These are phyloP conservation scores for Anableps anableps DNA, from an alignment of 2,797 vertebrate genomes.

Conservation along the genomic window DNA sequence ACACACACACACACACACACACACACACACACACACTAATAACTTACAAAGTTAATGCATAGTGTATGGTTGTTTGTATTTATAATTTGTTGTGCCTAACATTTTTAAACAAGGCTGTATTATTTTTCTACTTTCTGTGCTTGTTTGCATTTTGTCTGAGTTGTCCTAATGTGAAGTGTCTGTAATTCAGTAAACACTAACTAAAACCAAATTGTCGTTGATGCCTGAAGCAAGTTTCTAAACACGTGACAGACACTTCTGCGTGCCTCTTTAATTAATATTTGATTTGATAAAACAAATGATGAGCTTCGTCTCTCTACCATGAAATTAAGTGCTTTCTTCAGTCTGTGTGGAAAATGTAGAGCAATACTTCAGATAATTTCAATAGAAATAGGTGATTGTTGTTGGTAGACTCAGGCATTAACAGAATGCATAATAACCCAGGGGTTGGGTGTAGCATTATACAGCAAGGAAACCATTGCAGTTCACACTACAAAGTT, in stretches of 20 bases:
- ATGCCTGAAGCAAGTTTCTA: conserved; percentile 45
- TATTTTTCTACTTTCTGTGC: conserved; percentile 21
- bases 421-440: conserved; percentile 23
- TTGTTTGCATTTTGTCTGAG: conserved; percentile 15
- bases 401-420: conserved; percentile 16
- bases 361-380: conserved; percentile 39
- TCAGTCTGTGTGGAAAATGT: conserved; percentile 33
- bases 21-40: background rate
- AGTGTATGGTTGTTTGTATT: background rate
- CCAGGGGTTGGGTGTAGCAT: conserved; percentile 45
- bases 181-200: conserved; percentile 32
- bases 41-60: background rate
- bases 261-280: conserved; percentile 55
- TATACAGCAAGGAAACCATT: conserved; percentile 33
- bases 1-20: too few species aligned
- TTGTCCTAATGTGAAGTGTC: conserved; percentile 28
- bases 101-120: background rate
- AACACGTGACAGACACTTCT: conserved; percentile 46
- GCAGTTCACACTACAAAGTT: conserved; percentile 33
- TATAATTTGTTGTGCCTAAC: background rate
- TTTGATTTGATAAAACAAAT: conserved; percentile 57
- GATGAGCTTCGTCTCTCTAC: conserved; percentile 42
- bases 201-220: conserved; percentile 34
- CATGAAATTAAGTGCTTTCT: conserved; percentile 57
- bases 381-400: conserved; percentile 50